phyloP scores from a whole-genome alignment of 2,797 vertebrate species.

The Enteromius argenteus region DNA sequence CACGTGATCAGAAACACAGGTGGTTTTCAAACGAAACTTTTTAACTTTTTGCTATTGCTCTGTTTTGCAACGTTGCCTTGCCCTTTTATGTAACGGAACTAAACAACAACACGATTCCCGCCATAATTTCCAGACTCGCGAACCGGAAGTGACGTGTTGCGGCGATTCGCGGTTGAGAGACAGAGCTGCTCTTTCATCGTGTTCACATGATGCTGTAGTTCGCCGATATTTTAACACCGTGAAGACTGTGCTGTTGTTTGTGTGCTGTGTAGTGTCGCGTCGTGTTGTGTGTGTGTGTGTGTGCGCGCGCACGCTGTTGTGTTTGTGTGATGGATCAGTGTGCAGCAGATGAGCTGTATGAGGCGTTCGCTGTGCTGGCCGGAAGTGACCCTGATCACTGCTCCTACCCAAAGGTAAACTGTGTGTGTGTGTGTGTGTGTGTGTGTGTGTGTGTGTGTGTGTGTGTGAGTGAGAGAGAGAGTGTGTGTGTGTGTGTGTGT shows the following conservation, averaged over 20 bases:
- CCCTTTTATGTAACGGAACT: no score
- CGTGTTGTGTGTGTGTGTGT: constrained; percentile 66
- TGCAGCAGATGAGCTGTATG: constrained; percentile 80
- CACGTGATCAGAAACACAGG: no score
- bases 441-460: no score
- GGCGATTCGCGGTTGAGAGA: constrained; percentile 42
- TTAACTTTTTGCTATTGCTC: no score
- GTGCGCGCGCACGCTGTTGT: background rate
- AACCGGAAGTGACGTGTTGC: constrained; percentile 44
- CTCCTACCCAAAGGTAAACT: constrained; percentile 87
- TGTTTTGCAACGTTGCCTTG: no score
- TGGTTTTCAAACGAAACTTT: no score
- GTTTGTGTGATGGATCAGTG: constrained; percentile 77
- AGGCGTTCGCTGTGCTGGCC: constrained; percentile 86
- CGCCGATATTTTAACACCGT: background rate
- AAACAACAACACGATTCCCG: constrained; percentile 7
- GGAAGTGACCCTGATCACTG: constrained; percentile 92
- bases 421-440: background rate
- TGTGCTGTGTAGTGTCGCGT: background rate
- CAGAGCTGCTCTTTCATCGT: background rate
- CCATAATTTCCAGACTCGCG: constrained; percentile 6
- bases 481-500: no score
- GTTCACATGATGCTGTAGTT: background rate
- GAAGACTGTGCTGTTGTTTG: background rate
- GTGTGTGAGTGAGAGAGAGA: no score